Conservation (phyloP, 2,888 invertebrate species). For the Vannuccia rotundouncinata region DNA sequence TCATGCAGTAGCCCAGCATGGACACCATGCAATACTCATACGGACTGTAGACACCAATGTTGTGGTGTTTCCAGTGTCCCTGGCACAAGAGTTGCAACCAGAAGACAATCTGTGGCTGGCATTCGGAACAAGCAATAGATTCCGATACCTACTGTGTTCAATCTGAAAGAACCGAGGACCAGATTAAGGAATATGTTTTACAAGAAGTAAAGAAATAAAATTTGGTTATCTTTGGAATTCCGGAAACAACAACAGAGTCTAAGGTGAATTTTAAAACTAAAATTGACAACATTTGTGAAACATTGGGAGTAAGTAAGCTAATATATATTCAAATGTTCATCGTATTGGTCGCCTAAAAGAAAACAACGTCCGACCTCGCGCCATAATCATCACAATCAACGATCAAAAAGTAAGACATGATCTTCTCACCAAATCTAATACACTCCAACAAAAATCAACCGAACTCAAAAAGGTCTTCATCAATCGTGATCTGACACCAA, state of each 20-base stretch:
- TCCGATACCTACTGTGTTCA: no score
- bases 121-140: no score
- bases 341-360: constrained; percentile 17
- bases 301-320: constrained; percentile 11
- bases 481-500: constrained; percentile 1
- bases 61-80: no score
- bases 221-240: constrained; percentile 18
- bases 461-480: not conserved
- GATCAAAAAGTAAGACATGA: constrained; percentile 3
- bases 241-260: not conserved
- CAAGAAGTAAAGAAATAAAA: not conserved
- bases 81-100: no score
- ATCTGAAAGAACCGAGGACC: constrained; percentile 5
- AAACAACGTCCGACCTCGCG: not conserved
- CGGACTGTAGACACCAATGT: no score
- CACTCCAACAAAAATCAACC: constrained; percentile 3
- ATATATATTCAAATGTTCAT: constrained; percentile 23
- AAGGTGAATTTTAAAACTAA: not conserved
- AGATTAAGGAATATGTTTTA: not conserved
- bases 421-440: not conserved
- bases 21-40: no score
- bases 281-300: constrained; percentile 21
- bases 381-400: constrained; percentile 22
- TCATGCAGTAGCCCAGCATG: no score
- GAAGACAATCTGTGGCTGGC: no score